Percentiles rank a stretch among this genome's conserved stretches.
Conservation (phyloP, 2,888 invertebrate genomes). For the Toxonevra muliebris region DNA sequence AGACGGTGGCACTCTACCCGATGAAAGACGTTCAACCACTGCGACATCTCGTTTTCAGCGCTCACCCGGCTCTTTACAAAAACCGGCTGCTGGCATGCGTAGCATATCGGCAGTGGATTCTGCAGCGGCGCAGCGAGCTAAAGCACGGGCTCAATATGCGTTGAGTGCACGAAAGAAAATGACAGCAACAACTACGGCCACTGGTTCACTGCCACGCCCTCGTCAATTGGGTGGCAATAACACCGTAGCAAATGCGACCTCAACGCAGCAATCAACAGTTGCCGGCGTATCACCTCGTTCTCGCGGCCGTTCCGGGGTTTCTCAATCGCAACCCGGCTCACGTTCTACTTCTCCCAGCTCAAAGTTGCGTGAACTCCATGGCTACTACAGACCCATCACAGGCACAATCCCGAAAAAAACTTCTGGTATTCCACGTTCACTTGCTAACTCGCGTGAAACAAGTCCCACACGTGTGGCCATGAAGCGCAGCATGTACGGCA, state of each 20-base stretch:
- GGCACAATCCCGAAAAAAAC: constrained; percentile 72
- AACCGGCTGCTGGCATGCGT: constrained; percentile 69
- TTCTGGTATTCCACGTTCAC: constrained; percentile 77
- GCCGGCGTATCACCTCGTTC: constrained; percentile 60
- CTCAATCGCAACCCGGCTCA: constrained; percentile 95
- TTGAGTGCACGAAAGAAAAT: constrained; percentile 78
- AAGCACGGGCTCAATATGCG: constrained; percentile 83
- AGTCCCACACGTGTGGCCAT: constrained; percentile 68
- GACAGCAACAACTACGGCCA: constrained; percentile 27
- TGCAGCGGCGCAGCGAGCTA: constrained; percentile 88
- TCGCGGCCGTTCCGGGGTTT: constrained; percentile 78
- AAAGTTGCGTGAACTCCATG: constrained; percentile 76
- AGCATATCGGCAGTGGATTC: constrained; percentile 95
- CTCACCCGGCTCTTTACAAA: constrained; percentile 52
- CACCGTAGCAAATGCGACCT: constrained; percentile 64
- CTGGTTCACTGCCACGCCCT: constrained; percentile 53
- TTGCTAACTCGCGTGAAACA: constrained; percentile 76
- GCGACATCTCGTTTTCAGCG: constrained; percentile 51
- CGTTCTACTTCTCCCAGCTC: constrained; percentile 94
- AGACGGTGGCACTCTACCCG: constrained; percentile 53
- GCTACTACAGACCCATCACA: constrained; percentile 59
- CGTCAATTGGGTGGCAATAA: constrained; percentile 67
- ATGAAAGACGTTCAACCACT: constrained; percentile 50
- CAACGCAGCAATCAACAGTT: constrained; percentile 65
- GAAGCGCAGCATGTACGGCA: constrained; percentile 59